Evolutionary conservation across 2,888 invertebrate genomes (phyloP).

Genomic region (Drosophila rubida): DNA sequence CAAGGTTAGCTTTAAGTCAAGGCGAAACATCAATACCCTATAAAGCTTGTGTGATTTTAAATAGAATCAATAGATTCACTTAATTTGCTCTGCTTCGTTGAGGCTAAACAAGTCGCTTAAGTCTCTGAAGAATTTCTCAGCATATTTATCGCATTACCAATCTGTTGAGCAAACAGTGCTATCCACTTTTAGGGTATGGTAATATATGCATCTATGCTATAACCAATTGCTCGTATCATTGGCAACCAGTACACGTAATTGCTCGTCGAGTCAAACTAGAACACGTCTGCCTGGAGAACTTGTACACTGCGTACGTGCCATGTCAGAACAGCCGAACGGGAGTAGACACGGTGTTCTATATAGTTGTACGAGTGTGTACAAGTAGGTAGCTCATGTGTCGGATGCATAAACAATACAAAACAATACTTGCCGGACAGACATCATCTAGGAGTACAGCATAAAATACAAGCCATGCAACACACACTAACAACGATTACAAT

Average conservation of each 20-base stretch:
- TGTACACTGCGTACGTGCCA: constrained; percentile 60
- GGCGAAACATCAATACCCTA: constrained; percentile 14
- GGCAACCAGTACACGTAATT: constrained; percentile 70
- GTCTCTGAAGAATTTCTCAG: background rate
- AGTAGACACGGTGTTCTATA: constrained; percentile 64
- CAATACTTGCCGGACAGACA: constrained; percentile 32
- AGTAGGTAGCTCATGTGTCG: constrained; percentile 34
- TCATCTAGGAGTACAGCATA: constrained; percentile 12
- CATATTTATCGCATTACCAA: background rate
- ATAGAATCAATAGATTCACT: too few species aligned
- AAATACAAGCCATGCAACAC: constrained; percentile 5
- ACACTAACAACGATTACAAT: constrained; percentile 27
- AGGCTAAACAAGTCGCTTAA: too few species aligned
- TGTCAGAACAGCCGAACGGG: constrained; percentile 55
- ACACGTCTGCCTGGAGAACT: constrained; percentile 60
- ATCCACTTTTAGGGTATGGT: constrained; percentile 33
- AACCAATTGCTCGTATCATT: constrained; percentile 46
- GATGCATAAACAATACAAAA: constrained; percentile 63
- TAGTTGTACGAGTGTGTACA: constrained; percentile 19
- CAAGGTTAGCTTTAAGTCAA: background rate
- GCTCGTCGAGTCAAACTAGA: constrained; percentile 66
- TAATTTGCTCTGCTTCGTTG: too few species aligned
- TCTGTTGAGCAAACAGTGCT: background rate
- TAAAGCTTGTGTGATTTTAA: too few species aligned
- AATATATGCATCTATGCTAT: constrained; percentile 49